A percentile compares a stretch with the other conserved stretches of the same genome.
These are phyloP conservation scores for Chelonus insularis DNA, from an alignment of 1,140 invertebrate species.

Conservation along the genomic window DNA sequence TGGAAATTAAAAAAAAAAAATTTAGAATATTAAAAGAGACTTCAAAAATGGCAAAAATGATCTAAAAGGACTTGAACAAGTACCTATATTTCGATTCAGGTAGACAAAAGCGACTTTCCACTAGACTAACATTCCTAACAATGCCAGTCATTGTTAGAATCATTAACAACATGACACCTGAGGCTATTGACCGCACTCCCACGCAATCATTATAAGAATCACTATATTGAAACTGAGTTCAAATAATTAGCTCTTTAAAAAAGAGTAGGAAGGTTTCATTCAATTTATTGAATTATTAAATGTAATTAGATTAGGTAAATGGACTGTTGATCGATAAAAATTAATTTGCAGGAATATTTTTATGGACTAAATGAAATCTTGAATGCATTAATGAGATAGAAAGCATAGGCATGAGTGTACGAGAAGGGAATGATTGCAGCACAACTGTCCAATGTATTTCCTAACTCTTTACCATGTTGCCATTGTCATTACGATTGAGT, in stretches of 20 bases:
- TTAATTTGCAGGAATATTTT: no score
- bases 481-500: conserved; percentile 26
- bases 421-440: neutral
- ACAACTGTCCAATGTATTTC: conserved; percentile 30
- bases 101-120: conserved; percentile 2
- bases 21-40: no score
- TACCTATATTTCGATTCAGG: no score
- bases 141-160: conserved; percentile 15
- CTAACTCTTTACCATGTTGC: conserved; percentile 25
- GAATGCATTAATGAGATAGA: conserved; percentile 42
- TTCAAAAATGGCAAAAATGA: no score
- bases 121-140: neutral
- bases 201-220: conserved; percentile 4
- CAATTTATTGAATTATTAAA: no score
- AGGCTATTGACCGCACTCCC: conserved; percentile 18
- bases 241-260: neutral
- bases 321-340: no score
- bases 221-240: neutral
- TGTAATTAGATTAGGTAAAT: no score
- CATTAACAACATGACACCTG: conserved; percentile 16
- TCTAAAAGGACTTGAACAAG: no score
- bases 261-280: neutral
- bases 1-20: no score
- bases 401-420: conserved; percentile 40
- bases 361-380: no score